Percentiles rank a stretch among this genome's conserved stretches.
Evolutionary conservation across 2,113 vertebrate species (phyloP).

Genomic region (Oreochromis niloticus): DNA sequence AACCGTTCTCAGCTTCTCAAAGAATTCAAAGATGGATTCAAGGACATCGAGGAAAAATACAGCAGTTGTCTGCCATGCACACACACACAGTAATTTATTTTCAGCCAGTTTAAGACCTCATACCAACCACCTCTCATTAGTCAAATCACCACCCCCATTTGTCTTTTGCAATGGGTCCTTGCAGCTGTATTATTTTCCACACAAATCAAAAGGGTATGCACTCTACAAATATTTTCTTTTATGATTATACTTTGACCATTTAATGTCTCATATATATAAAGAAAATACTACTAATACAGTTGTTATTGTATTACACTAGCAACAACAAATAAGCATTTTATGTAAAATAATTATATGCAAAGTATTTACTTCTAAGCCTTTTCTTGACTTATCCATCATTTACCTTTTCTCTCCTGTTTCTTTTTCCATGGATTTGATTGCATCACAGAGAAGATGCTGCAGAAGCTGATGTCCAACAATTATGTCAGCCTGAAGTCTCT

Average conservation of each 20-base stretch:
- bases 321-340: not conserved
- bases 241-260: not conserved
- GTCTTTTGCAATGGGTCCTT: not conserved
- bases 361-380: not conserved
- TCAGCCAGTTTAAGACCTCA: not conserved
- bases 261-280: not conserved
- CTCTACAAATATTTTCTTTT: not conserved
- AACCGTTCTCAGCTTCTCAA: not conserved
- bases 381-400: not conserved
- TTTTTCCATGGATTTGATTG: constrained; percentile 66
- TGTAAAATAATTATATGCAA: not conserved
- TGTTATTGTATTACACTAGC: not conserved
- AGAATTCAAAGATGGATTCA: not conserved
- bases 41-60: not conserved
- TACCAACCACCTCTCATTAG: not conserved
- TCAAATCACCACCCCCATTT: not conserved
- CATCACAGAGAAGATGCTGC: constrained; percentile 73
- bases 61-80: not conserved
- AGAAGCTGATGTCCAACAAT: constrained; percentile 77
- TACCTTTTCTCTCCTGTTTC: constrained; percentile 76
- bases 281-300: not conserved
- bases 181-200: not conserved
- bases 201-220: not conserved
- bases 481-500: constrained; percentile 83
- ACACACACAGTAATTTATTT: not conserved